phyloP scores from a whole-genome alignment of 92 coral and sea anemone genomes.

The Palythoa grandiflora region DNA sequence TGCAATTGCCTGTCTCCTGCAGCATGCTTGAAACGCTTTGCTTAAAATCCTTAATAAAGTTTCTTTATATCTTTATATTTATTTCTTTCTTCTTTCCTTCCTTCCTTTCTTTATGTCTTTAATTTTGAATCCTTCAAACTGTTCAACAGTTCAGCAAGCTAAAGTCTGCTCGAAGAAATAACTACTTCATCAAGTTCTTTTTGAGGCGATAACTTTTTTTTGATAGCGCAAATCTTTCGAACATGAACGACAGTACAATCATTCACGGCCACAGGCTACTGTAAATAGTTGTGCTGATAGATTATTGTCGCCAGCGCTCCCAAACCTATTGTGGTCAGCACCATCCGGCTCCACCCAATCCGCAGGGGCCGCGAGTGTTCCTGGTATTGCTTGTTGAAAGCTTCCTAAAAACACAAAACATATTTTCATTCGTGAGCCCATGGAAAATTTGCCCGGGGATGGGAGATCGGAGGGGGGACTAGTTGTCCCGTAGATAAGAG shows the following conservation, averaged over 20 bases:
- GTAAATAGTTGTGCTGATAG: slow-evolving; percentile 67
- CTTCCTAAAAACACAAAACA: slow-evolving; percentile 57
- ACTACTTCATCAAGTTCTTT: neutral
- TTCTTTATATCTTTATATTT: neutral
- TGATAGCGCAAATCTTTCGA: neutral
- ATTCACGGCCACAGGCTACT: neutral
- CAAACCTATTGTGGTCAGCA: slow-evolving; percentile 81
- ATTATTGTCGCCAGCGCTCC: slow-evolving; percentile 86
- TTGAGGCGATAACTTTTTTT: neutral
- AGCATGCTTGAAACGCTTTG: no score
- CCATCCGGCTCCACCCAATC: slow-evolving; percentile 74
- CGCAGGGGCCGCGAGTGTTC: slow-evolving; percentile 63
- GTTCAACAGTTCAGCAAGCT: neutral
- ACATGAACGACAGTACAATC: neutral
- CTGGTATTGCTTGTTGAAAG: slow-evolving; percentile 76
- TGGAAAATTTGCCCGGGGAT: no score
- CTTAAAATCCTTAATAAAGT: no score
- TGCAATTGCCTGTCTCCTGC: no score
- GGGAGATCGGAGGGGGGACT: no score
- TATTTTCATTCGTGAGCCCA: no score
- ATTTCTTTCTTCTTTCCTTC: neutral
- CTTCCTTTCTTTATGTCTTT: neutral
- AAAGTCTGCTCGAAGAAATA: neutral
- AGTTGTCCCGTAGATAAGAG: no score
- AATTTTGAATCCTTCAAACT: neutral